phyloP scores from a whole-genome alignment of 1,140 invertebrate genomes.

The Eupristina koningsbergeri region DNA sequence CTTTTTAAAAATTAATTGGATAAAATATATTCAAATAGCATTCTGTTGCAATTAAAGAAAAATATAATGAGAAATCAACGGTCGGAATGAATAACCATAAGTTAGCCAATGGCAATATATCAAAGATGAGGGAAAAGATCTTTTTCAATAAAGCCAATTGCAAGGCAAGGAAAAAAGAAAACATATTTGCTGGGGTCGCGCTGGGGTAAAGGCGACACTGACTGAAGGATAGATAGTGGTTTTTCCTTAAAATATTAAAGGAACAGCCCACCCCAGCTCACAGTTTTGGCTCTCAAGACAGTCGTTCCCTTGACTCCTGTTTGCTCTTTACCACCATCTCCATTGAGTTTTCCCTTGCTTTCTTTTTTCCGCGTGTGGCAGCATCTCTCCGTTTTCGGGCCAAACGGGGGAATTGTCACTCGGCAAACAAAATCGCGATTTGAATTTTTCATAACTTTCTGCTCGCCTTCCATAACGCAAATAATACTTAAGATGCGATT shows the following conservation, averaged over 20 bases:
- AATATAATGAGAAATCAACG: conserved; percentile 19
- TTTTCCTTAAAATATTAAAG: conserved; percentile 62
- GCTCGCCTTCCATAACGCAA: neutral
- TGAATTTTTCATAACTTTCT: conserved; percentile 42
- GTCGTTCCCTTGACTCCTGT: conserved; percentile 62
- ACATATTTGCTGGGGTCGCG: conserved; percentile 46
- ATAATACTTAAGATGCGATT: neutral
- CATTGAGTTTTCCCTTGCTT: neutral
- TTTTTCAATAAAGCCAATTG: conserved; percentile 55
- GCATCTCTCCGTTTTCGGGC: neutral
- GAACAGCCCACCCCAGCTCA: conserved; percentile 16
- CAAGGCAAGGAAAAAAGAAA: conserved; percentile 29
- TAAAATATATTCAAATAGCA: no score
- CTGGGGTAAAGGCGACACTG: conserved; percentile 38
- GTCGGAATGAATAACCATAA: neutral
- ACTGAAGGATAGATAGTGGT: conserved; percentile 53
- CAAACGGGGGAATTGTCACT: neutral
- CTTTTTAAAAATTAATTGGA: no score
- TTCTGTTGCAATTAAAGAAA: neutral
- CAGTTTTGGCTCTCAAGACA: conserved; percentile 43
- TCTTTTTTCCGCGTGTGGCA: neutral
- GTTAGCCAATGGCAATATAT: conserved; percentile 20
- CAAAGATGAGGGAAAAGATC: conserved; percentile 43
- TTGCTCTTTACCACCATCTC: conserved; percentile 52
- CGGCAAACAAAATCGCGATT: conserved; percentile 39